Percentiles rank a stretch among this genome's conserved stretches.
Conservation (phyloP, 2,888 invertebrate genomes). For the Tetropium fuscum region DNA sequence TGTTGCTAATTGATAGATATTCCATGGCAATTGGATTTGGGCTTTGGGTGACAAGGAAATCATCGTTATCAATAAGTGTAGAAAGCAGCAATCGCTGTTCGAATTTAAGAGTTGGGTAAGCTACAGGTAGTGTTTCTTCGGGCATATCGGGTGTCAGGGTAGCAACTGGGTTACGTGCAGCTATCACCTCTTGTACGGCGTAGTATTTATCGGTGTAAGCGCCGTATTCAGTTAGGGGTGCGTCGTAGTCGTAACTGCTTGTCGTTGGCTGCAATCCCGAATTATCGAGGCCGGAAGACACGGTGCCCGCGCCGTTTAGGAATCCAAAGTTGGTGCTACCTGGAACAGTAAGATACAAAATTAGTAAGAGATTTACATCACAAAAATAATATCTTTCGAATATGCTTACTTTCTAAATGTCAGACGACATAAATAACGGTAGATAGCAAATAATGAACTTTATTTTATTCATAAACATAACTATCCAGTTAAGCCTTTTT, state of each 20-base stretch:
- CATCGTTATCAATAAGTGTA: not conserved
- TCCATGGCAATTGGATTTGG: constrained; percentile 54
- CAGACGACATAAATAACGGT: too few relatives aligned
- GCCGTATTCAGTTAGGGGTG: constrained; percentile 88
- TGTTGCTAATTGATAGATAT: constrained; percentile 57
- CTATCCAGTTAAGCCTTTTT: too few relatives aligned
- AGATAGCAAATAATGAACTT: too few relatives aligned
- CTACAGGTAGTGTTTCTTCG: constrained; percentile 50
- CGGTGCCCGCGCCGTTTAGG: constrained; percentile 56
- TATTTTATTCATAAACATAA: too few relatives aligned
- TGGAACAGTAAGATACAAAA: too few relatives aligned
- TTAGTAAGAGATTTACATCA: too few relatives aligned
- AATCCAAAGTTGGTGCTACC: constrained; percentile 90
- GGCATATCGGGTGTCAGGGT: constrained; percentile 57
- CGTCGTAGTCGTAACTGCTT: constrained; percentile 75
- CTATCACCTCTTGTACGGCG: constrained; percentile 70
- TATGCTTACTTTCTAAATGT: too few relatives aligned
- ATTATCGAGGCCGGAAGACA: not conserved
- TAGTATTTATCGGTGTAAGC: constrained; percentile 83
- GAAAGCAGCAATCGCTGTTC: constrained; percentile 20
- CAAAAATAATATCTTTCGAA: too few relatives aligned
- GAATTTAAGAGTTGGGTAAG: constrained; percentile 52
- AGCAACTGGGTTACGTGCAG: constrained; percentile 52
- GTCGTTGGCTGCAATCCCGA: constrained; percentile 52
- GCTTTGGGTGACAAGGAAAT: not conserved